phyloP scores from a whole-genome alignment of 2,888 invertebrate genomes.

The Hydropsyche betteni region DNA sequence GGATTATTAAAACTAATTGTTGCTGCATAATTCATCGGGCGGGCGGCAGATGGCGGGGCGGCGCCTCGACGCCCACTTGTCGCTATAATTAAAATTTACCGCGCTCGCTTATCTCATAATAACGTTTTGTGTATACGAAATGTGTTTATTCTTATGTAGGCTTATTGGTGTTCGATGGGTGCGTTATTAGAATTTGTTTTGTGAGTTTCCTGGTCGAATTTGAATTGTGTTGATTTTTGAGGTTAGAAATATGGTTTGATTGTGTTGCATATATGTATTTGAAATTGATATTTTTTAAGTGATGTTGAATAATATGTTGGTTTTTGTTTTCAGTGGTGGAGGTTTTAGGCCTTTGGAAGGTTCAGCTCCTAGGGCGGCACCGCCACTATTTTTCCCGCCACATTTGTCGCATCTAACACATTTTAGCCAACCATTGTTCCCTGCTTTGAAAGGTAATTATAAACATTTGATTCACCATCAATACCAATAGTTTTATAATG shows the following conservation, averaged over 20 bases:
- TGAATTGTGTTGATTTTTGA: no score
- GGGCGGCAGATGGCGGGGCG: slow-evolving; percentile 16
- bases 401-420: slow-evolving; percentile 76
- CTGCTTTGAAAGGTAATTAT: slow-evolving; percentile 77
- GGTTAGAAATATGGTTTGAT: no score
- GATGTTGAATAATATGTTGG: no score
- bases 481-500: neutral
- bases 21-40: slow-evolving; percentile 49
- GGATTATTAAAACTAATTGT: slow-evolving; percentile 52
- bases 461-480: no score
- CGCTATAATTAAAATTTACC: slow-evolving; percentile 50
- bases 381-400: slow-evolving; percentile 85
- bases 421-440: slow-evolving; percentile 84
- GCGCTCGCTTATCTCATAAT: slow-evolving; percentile 48
- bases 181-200: no score
- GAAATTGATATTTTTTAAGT: no score
- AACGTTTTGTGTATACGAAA: neutral
- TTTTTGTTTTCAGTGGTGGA: slow-evolving; percentile 62
- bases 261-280: no score
- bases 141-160: no score
- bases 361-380: slow-evolving; percentile 66
- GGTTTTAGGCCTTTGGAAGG: slow-evolving; percentile 70
- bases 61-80: slow-evolving; percentile 39
- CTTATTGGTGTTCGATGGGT: no score
- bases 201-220: no score